A percentile compares a stretch with the other conserved stretches of the same genome.
These are phyloP conservation scores for Scelioninae gen. 1 DNA, from an alignment of 2,888 invertebrate genomes.

Conservation along the genomic window DNA sequence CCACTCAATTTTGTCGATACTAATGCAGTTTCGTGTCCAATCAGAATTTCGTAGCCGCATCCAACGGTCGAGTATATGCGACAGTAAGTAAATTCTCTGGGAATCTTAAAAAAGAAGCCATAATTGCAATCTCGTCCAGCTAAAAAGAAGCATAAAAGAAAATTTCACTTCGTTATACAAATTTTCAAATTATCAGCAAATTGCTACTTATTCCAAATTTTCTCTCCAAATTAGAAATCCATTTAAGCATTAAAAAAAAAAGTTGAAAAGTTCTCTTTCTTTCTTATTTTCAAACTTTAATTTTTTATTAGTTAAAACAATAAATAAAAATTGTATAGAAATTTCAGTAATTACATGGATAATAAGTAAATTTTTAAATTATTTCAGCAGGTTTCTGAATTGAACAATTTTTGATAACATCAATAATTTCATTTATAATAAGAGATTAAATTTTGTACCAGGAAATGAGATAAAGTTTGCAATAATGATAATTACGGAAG, in stretches of 20 bases:
- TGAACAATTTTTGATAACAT: neutral
- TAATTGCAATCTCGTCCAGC: conserved; percentile 34
- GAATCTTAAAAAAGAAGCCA: conserved; percentile 33
- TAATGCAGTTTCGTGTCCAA: conserved; percentile 70
- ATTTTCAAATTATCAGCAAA: neutral
- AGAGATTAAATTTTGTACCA: conserved; percentile 4
- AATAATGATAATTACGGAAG: conserved; percentile 22
- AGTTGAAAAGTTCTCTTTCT: no score
- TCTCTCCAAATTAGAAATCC: neutral
- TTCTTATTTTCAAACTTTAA: no score
- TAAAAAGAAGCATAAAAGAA: neutral
- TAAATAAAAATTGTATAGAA: no score
- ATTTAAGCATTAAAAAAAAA: no score
- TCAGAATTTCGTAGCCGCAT: conserved; percentile 62
- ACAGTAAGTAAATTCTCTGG: conserved; percentile 54
- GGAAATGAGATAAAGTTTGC: conserved; percentile 6
- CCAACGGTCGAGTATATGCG: conserved; percentile 47
- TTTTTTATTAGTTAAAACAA: no score
- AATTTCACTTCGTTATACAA: neutral
- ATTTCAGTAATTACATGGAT: no score
- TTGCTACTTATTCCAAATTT: neutral
- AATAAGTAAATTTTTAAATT: no score
- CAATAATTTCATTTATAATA: neutral
- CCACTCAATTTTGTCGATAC: conserved; percentile 70
- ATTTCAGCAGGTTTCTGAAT: no score